Base-by-base conservation (phyloP, 2,888 invertebrate genomes). In the Ernsta delagoae region DNA sequence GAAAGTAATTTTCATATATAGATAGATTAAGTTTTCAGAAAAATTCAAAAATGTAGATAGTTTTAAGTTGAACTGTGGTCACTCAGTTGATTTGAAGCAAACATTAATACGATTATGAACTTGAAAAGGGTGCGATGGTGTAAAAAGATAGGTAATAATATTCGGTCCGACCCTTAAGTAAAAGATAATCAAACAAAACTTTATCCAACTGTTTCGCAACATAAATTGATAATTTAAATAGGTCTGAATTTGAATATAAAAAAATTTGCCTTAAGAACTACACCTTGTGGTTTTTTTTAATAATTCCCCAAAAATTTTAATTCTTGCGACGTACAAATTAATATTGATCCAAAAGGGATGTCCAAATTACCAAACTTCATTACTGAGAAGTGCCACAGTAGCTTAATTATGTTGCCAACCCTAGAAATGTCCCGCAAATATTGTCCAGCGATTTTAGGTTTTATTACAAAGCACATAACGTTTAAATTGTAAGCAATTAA, bases 101-200 rank as follows among this genome's bases (percentile, higher is more conserved):
- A 45, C 45, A n/a, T 45, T 45, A 45, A 45, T 45, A 45, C 45
- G 45, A n/a, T 45, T n/a, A 43, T 45, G 4, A n/a, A 45, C 45
- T 48, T 48, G n/a, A 48, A 48, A n/a, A 45, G 45, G 45, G 48
- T 48, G 12, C 48, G 48, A 48, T 12, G 48, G 48, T 48, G n/a
- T 12, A 0, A 12, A 48, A 48, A 12, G 48, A 48, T 24, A 48
- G n/a, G n/a, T n/a, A n/a, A 24, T 24, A 24, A 24, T 24, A 3
- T 24, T 24, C 24, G 1, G 48, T 48, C 12, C 12, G 12, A 12
- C 48, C 48, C 48, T 12, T 5, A 48, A 48, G 48, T 48, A 48
- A 48, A 12, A 48, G n/a, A 12, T 48, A 48, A 48, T 48, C 48
- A 48, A 48, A 48, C 48, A 48, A 48, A 48, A 48, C 48, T 48